Evolutionary conservation across 37 sponge, comb jelly and placozoan species (phyloP).

Genomic region (Beroe ovata): DNA sequence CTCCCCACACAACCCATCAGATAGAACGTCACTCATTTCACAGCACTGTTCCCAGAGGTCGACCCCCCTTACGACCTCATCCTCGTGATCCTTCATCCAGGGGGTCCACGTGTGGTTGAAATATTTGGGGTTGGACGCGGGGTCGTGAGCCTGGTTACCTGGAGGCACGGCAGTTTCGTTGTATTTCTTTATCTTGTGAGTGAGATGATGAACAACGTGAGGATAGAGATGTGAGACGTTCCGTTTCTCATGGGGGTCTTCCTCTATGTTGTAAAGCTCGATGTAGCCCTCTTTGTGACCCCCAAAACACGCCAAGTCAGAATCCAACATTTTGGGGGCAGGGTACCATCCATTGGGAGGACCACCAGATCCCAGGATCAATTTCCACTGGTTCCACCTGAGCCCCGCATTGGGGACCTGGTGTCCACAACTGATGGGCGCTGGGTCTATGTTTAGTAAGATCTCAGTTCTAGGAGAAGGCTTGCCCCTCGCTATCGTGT

Average conservation of each 20-base stretch:
- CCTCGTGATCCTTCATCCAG: conserved; percentile 14
- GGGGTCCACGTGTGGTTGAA: conserved; percentile 23
- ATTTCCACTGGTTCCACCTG: conserved; percentile 53
- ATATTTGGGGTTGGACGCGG: conserved; percentile 42
- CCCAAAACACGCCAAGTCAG: background rate
- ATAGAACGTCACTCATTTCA: background rate
- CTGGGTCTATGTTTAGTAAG: conserved; percentile 19
- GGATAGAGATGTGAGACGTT: conserved; percentile 8
- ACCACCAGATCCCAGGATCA: conserved; percentile 35
- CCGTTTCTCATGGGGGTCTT: conserved; percentile 21
- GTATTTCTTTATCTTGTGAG: background rate
- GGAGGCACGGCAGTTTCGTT: background rate
- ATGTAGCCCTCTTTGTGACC: background rate
- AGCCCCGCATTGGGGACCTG: conserved; percentile 14
- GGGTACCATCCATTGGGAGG: conserved; percentile 51
- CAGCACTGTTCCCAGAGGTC: background rate
- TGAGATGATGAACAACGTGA: conserved; percentile 2
- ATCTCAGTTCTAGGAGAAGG: background rate
- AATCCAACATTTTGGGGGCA: background rate
- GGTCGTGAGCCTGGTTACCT: background rate
- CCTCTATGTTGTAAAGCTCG: conserved; percentile 26
- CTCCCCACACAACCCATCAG: background rate
- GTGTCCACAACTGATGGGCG: conserved; percentile 3
- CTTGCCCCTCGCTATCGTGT: background rate
- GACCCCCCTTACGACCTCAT: background rate